These are phyloP conservation scores for Popillia japonica DNA, from an alignment of 1,140 invertebrate species.

Conservation along the genomic window DNA sequence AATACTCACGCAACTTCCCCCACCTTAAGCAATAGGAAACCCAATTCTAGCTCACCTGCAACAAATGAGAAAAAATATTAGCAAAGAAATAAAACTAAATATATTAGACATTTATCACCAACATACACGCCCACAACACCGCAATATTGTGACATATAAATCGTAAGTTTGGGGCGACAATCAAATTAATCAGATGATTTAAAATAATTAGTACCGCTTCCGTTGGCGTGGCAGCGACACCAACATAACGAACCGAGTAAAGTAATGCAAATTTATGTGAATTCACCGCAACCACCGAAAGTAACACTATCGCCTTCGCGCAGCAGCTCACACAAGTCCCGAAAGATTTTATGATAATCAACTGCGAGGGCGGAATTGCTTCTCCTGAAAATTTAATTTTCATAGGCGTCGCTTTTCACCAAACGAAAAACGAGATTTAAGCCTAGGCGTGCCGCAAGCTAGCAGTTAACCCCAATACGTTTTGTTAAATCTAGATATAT, in stretches of 20 bases:
- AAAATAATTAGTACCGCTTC: background rate
- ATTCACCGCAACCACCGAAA: background rate
- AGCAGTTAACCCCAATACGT: background rate
- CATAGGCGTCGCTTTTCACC: background rate
- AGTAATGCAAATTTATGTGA: conserved; percentile 6
- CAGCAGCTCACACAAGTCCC: background rate
- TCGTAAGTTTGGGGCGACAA: background rate
- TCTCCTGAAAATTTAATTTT: background rate
- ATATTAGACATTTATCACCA: background rate
- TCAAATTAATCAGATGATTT: background rate
- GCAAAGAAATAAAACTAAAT: background rate
- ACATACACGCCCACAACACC: background rate
- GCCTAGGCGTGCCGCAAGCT: background rate
- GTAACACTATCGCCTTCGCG: background rate
- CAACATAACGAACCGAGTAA: background rate
- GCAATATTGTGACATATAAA: background rate
- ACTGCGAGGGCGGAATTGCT: background rate
- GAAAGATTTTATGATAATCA: background rate
- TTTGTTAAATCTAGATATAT: background rate
- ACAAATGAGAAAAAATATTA: background rate
- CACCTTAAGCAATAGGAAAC: too few species aligned
- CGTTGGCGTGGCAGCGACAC: background rate
- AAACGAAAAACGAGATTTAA: background rate
- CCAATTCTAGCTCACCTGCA: background rate
- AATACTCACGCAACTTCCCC: background rate